phyloP scores from a whole-genome alignment of 1,140 invertebrate species.

The Drosophila tropicalis region DNA sequence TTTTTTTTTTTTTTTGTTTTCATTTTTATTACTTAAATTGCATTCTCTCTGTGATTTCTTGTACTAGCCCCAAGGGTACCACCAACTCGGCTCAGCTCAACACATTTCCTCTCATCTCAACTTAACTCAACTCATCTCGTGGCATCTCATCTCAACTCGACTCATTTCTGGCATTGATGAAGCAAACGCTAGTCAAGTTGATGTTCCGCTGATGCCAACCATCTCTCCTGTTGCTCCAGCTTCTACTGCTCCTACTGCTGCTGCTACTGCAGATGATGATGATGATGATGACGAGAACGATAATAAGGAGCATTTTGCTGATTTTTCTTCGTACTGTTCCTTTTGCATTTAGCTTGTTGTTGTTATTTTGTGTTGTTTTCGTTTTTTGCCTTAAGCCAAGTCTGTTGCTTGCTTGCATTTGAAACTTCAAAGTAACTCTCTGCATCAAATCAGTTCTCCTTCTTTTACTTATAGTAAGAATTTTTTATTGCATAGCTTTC shows the following conservation, averaged over 20 bases:
- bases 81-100: not conserved
- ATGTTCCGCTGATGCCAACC: slow-evolving; percentile 38
- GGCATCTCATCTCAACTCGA: not conserved
- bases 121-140: not conserved
- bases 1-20: slow-evolving; percentile 34
- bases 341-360: slow-evolving; percentile 12
- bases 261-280: slow-evolving; percentile 26
- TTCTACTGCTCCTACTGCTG: slow-evolving; percentile 29
- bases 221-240: slow-evolving; percentile 27
- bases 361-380: slow-evolving; percentile 22
- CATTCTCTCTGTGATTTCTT: slow-evolving; percentile 52
- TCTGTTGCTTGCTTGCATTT: slow-evolving; percentile 48
- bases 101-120: not conserved
- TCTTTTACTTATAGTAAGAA: slow-evolving; percentile 13
- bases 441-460: slow-evolving; percentile 22
- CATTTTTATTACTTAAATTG: slow-evolving; percentile 58
- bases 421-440: slow-evolving; percentile 73
- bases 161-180: slow-evolving; percentile 48
- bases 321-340: slow-evolving; percentile 24
- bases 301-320: slow-evolving; percentile 23
- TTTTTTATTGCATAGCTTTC: slow-evolving; percentile 34
- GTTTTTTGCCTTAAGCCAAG: slow-evolving; percentile 24
- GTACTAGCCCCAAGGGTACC: slow-evolving; percentile 38
- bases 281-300: slow-evolving; percentile 38
- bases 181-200: slow-evolving; percentile 58